Percentiles rank a stretch among this genome's conserved stretches.
Evolutionary conservation across 2,113 vertebrate species (phyloP).

Genomic region (Ictalurus furcatus): DNA sequence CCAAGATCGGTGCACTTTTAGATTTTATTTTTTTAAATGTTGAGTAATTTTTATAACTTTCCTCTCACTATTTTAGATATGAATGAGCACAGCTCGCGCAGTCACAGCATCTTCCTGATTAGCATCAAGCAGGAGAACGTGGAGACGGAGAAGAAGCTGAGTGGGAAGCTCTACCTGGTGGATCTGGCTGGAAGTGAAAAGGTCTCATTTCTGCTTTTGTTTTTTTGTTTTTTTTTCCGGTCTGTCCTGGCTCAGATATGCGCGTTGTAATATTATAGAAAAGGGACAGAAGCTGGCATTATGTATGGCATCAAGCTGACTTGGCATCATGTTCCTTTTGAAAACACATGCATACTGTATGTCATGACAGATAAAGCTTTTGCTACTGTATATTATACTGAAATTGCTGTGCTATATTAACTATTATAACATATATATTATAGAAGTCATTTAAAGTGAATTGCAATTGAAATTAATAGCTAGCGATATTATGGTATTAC

Average conservation of each 20-base stretch:
- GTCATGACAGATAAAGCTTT: background rate
- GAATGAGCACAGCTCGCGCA: constrained; percentile 98
- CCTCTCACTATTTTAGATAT: constrained; percentile 77
- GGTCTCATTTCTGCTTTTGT: constrained; percentile 66
- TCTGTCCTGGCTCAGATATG: background rate
- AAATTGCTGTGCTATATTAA: background rate
- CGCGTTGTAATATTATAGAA: background rate
- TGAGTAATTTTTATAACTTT: background rate
- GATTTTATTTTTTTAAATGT: background rate
- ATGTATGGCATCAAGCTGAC: background rate
- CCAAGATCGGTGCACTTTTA: background rate
- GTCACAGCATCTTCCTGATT: constrained; percentile 96
- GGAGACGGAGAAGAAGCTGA: constrained; percentile 93
- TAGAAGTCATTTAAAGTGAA: background rate
- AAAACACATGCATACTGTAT: background rate
- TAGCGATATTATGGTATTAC: background rate
- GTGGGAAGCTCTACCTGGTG: constrained; percentile 94
- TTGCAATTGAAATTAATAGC: background rate
- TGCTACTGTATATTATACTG: background rate
- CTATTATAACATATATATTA: background rate
- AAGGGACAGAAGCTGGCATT: background rate
- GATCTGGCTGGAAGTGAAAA: constrained; percentile 97
- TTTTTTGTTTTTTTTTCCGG: background rate
- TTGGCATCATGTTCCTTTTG: background rate
- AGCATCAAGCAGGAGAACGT: constrained; percentile 97